These are phyloP conservation scores for Pseudomyrmex cubaensis DNA, from an alignment of 1,140 invertebrate genomes.

Conservation along the genomic window DNA sequence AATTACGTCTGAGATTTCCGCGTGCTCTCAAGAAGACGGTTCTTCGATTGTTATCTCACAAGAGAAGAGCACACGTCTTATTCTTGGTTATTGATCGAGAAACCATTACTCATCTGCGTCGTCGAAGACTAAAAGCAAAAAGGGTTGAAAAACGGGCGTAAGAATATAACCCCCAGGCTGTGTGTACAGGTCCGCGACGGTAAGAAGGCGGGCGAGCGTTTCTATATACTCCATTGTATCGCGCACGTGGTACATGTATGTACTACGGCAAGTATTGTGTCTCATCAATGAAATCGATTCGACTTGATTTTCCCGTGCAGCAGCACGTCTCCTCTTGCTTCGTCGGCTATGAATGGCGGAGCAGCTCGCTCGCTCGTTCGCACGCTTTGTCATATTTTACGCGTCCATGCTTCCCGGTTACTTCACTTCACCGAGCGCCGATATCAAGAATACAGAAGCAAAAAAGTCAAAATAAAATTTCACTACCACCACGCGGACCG, in stretches of 20 bases:
- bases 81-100: constrained; percentile 50
- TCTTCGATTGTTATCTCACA: constrained; percentile 43
- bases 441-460: constrained; percentile 57
- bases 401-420: constrained; percentile 44
- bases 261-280: constrained; percentile 41
- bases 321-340: constrained; percentile 61
- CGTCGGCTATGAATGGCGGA: constrained; percentile 62
- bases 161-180: constrained; percentile 40
- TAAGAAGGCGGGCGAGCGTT: constrained; percentile 12
- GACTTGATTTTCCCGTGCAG: constrained; percentile 68
- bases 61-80: constrained; percentile 40
- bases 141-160: not conserved
- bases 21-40: not conserved
- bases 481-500: constrained; percentile 34
- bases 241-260: not conserved
- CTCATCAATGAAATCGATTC: constrained; percentile 62
- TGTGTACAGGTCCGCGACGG: not conserved
- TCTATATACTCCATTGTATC: constrained; percentile 14
- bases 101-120: constrained; percentile 57
- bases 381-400: constrained; percentile 68
- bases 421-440: constrained; percentile 32
- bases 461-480: constrained; percentile 62
- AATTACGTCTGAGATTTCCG: constrained; percentile 49
- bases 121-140: constrained; percentile 36
- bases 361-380: constrained; percentile 24